Base-by-base conservation (phyloP, 2,888 invertebrate species). In the Dynastes maya region DNA sequence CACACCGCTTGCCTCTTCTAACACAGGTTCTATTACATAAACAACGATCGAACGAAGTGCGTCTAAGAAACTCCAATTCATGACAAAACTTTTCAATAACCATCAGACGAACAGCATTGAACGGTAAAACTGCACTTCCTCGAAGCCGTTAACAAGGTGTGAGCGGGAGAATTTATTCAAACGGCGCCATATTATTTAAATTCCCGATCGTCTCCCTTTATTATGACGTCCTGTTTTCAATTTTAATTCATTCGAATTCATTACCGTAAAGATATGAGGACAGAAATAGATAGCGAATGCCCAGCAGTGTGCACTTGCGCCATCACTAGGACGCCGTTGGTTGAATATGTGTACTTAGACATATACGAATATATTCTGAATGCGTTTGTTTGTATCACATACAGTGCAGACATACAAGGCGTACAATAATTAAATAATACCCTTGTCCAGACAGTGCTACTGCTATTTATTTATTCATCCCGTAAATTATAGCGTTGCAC, bases 151-250 rank as follows among this genome's bases (percentile, higher is more conserved):
- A 61, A 72, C 53, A 76, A 78, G 71, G 71, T 71, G 77, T 72
- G 71, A 71, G 64, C 63, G 27, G 27, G 40, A 53, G 45, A 78
- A 71, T 72, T 78, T 78, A 71, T 78, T 78, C 77, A 78, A 71
- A 63, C 71, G 71, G 71, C 77, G 70, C 68, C 70, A 70, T 58
- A 63, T 71, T 49, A 78, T 78, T 78, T 70, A 78, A 78, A 78
- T 78, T 78, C 77, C 51, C 45, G n/a, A 71, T 71, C 63, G 77
- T 78, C 71, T 64, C 71, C 61, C 29, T 78, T 70, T 78, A 78
- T 71, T 70, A 78, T 70, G 68, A 63, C 77, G 77, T 78, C 77
- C 77, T 78, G 77, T 78, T 78, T 78, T 51, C 72, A 72, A 72
- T 72, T 72, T 72, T 72, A 72, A 72, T 58, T 72, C 58, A 61